These are phyloP conservation scores for Lutjanus campechanus DNA, from an alignment of 2,797 vertebrate species.

Conservation along the genomic window DNA sequence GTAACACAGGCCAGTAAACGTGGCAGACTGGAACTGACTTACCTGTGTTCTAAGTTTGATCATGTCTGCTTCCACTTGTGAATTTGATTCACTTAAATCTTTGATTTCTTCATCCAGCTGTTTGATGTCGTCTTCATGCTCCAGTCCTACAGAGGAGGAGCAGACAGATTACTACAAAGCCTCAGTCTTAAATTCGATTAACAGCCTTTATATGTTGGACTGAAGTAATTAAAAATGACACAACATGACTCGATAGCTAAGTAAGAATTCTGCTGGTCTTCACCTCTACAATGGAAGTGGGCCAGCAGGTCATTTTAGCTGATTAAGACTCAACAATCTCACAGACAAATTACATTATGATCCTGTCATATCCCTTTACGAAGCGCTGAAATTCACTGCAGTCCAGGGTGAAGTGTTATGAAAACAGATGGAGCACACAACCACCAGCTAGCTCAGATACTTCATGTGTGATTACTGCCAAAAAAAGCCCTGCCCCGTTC, in stretches of 20 bases:
- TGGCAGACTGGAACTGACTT: background rate
- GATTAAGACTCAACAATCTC: conserved; percentile 32
- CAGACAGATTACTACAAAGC: conserved; percentile 11
- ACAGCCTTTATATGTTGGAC: conserved; percentile 1
- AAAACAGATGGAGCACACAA: conserved; percentile 40
- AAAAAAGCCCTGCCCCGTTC: conserved; percentile 44
- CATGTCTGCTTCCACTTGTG: conserved; percentile 99
- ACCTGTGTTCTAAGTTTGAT: conserved; percentile 99
- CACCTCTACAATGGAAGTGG: conserved; percentile 1
- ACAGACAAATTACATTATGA: conserved; percentile 24
- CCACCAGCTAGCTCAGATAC: conserved; percentile 29
- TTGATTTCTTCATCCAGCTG: conserved; percentile 99
- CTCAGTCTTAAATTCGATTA: conserved; percentile 1
- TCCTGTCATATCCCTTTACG: conserved; percentile 31
- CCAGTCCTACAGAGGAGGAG: conserved; percentile 88
- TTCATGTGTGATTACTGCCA: conserved; percentile 52
- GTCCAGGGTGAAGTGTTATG: conserved; percentile 6
- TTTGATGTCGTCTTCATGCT: conserved; percentile 98
- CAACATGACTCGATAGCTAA: background rate
- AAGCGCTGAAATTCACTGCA: conserved; percentile 1
- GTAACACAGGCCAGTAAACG: background rate
- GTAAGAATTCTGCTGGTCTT: background rate
- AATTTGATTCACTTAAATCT: conserved; percentile 98
- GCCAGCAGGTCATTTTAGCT: conserved; percentile 20
- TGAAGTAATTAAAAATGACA: conserved; percentile 25